These are phyloP conservation scores for Calliphora vicina DNA, from an alignment of 1,140 invertebrate genomes.

Conservation along the genomic window DNA sequence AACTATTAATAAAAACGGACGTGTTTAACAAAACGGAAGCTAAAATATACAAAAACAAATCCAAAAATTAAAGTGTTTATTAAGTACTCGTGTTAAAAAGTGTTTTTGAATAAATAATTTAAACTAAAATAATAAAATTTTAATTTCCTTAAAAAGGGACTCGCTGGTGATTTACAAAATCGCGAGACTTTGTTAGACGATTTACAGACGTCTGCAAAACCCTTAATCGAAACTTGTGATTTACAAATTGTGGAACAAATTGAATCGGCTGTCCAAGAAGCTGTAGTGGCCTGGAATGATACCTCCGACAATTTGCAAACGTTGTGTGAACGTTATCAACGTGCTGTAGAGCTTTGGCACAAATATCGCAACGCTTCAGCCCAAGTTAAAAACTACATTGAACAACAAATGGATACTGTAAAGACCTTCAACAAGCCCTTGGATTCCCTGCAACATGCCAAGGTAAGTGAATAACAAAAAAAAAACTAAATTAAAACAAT, in stretches of 20 bases:
- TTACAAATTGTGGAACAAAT: constrained; percentile 75
- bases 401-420: constrained; percentile 69
- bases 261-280: constrained; percentile 75
- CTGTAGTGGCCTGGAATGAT: constrained; percentile 77
- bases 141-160: constrained; percentile 62
- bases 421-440: constrained; percentile 57
- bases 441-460: constrained; percentile 58
- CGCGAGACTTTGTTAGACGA: constrained; percentile 76
- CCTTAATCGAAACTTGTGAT: constrained; percentile 73
- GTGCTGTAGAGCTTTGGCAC: constrained; percentile 79
- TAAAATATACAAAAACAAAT: not conserved
- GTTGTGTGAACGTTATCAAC: constrained; percentile 76
- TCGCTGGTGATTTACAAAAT: constrained; percentile 71
- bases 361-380: constrained; percentile 78
- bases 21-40: not conserved
- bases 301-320: constrained; percentile 76
- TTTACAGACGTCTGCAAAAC: constrained; percentile 72
- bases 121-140: not conserved
- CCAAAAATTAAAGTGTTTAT: not conserved
- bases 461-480: constrained; percentile 47
- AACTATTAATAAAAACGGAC: not conserved
- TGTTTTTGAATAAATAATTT: not conserved
- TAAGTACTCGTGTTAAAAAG: not conserved
- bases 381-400: constrained; percentile 75
- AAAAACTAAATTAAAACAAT: too few relatives aligned